Evolutionary conservation across 2,113 vertebrate species (phyloP).

Genomic region (Cephalopholis sonnerati): DNA sequence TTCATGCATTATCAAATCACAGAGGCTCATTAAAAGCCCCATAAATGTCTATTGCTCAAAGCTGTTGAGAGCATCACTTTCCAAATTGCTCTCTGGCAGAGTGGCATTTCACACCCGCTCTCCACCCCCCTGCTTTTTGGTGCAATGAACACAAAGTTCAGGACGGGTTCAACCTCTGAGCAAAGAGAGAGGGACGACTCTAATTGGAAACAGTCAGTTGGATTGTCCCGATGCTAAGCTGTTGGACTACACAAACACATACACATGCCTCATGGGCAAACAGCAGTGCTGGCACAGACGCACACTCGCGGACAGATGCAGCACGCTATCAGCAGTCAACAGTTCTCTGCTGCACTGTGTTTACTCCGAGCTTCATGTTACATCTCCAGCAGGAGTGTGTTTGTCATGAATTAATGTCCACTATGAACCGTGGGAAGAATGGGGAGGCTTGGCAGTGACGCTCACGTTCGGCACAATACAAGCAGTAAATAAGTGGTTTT

Average conservation of each 20-base stretch:
- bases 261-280: slow-evolving; percentile 32
- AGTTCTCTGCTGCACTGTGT: background rate
- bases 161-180: slow-evolving; percentile 40
- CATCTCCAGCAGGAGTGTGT: background rate
- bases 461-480: background rate
- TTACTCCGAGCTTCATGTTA: background rate
- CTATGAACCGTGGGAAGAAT: background rate
- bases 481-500: background rate
- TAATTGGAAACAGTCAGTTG: slow-evolving; percentile 69
- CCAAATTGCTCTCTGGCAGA: slow-evolving; percentile 47
- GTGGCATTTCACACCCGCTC: slow-evolving; percentile 19
- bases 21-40: slow-evolving; percentile 53
- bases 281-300: slow-evolving; percentile 14
- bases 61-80: slow-evolving; percentile 54
- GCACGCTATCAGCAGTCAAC: background rate
- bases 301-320: slow-evolving; percentile 31
- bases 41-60: slow-evolving; percentile 54
- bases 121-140: background rate
- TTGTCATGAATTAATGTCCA: background rate
- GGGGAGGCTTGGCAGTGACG: background rate
- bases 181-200: slow-evolving; percentile 10
- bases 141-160: slow-evolving; percentile 57
- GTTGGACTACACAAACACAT: background rate
- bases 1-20: slow-evolving; percentile 33
- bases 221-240: slow-evolving; percentile 36